These are phyloP conservation scores for Pygathrix nemaeus DNA, from an alignment of 2,113 vertebrate genomes.

Conservation along the genomic window DNA sequence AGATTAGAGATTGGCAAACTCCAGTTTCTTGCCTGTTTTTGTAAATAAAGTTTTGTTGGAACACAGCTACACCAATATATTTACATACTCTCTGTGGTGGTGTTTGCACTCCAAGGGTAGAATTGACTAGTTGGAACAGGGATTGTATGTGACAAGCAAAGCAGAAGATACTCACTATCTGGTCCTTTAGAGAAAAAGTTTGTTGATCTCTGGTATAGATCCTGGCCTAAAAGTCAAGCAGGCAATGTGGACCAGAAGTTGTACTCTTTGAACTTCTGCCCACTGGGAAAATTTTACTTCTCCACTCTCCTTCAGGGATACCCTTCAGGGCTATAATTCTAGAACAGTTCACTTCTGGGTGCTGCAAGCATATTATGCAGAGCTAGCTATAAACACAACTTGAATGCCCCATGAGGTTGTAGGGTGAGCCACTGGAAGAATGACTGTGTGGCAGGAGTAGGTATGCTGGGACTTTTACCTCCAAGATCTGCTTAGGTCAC, in stretches of 20 bases:
- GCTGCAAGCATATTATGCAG: not conserved
- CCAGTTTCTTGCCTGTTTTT: not conserved
- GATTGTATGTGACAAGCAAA: not conserved
- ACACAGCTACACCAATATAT: not conserved
- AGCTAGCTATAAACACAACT: not conserved
- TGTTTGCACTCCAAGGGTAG: not conserved
- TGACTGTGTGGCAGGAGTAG: not conserved
- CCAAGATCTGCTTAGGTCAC: not conserved
- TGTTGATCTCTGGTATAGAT: not conserved
- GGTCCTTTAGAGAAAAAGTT: not conserved
- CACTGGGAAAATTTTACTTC: not conserved
- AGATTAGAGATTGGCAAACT: conserved; percentile 15
- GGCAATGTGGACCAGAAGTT: not conserved
- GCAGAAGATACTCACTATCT: not conserved
- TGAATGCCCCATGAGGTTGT: not conserved
- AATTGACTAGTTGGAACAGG: not conserved
- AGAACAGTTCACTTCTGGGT: not conserved
- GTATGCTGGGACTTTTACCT: not conserved
- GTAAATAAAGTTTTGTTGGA: not conserved
- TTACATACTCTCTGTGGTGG: not conserved
- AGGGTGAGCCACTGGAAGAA: not conserved
- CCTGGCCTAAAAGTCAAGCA: not conserved
- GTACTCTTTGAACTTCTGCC: conserved; percentile 13
- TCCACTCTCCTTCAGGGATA: not conserved
- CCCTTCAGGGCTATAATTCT: not conserved